phyloP scores from a whole-genome alignment of 23 tunicate genomes.

The Halocynthia roretzi region DNA sequence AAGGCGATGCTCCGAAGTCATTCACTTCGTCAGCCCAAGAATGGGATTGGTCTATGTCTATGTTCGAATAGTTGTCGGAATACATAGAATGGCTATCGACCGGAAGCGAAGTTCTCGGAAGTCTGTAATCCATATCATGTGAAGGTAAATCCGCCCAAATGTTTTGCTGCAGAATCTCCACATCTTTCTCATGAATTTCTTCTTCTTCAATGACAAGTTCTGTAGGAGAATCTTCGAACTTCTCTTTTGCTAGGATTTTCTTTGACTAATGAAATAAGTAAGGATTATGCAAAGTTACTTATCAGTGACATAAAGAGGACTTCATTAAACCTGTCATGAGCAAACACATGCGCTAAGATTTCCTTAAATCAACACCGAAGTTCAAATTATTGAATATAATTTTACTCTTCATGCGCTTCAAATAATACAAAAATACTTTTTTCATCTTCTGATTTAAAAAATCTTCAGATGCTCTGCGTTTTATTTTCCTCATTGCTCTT shows the following conservation, averaged over 20 bases:
- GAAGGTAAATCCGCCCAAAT: slow-evolving; percentile 5
- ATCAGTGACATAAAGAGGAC: no score
- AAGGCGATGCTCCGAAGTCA: no score
- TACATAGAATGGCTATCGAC: neutral
- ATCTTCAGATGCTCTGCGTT: slow-evolving; percentile 31
- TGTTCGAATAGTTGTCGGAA: neutral
- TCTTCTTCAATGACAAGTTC: slow-evolving; percentile 4
- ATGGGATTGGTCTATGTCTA: neutral
- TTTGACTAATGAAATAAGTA: neutral
- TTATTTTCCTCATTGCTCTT: slow-evolving; percentile 13
- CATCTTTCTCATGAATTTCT: neutral
- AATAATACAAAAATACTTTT: neutral
- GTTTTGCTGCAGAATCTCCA: neutral
- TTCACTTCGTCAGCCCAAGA: neutral
- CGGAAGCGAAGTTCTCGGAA: neutral
- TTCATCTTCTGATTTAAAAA: neutral
- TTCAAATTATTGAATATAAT: no score
- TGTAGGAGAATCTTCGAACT: neutral
- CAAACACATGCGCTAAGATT: no score
- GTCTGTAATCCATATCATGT: slow-evolving; percentile 9
- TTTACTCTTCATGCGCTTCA: no score
- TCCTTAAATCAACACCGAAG: no score
- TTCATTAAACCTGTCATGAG: no score
- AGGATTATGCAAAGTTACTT: neutral
- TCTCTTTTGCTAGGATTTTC: neutral